Evolutionary conservation across 1,140 invertebrate species (phyloP).

Genomic region (Atopsyche davidsoni): DNA sequence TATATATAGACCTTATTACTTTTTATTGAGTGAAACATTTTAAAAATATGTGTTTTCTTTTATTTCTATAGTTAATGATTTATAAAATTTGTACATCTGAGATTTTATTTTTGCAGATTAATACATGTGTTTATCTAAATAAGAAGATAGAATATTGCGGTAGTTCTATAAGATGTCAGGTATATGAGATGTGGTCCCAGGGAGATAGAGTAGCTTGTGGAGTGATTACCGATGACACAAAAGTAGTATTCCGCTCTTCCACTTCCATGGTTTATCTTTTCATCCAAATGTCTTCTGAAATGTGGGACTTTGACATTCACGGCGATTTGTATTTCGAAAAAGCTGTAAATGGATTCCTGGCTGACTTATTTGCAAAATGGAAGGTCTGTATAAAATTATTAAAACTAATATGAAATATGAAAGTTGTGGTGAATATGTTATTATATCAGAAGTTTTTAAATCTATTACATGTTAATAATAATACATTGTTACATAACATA

Average conservation of each 20-base stretch:
- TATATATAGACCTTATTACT: too few species aligned
- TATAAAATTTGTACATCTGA: not conserved
- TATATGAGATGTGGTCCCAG: slow-evolving; percentile 83
- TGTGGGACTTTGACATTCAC: slow-evolving; percentile 99
- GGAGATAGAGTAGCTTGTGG: slow-evolving; percentile 94
- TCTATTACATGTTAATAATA: slow-evolving; percentile 7
- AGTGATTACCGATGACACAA: slow-evolving; percentile 90
- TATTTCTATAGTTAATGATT: too few species aligned
- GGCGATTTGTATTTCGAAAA: slow-evolving; percentile 97
- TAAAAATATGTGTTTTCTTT: too few species aligned
- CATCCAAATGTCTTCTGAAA: slow-evolving; percentile 98
- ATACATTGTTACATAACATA: too few species aligned
- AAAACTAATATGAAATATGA: not conserved
- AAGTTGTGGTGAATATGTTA: not conserved
- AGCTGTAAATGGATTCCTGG: slow-evolving; percentile 92
- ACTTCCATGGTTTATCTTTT: slow-evolving; percentile 96
- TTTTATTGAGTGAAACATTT: too few species aligned
- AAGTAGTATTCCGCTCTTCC: slow-evolving; percentile 94
- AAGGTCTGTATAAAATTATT: slow-evolving; percentile 52
- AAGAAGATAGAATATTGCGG: slow-evolving; percentile 93
- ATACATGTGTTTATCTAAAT: slow-evolving; percentile 90
- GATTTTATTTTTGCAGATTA: slow-evolving; percentile 57
- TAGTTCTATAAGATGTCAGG: slow-evolving; percentile 76
- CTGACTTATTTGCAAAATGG: slow-evolving; percentile 97
- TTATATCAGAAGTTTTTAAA: not conserved